Evolutionary conservation across 2,888 invertebrate species (phyloP).

Genomic region (Neria commutata): DNA sequence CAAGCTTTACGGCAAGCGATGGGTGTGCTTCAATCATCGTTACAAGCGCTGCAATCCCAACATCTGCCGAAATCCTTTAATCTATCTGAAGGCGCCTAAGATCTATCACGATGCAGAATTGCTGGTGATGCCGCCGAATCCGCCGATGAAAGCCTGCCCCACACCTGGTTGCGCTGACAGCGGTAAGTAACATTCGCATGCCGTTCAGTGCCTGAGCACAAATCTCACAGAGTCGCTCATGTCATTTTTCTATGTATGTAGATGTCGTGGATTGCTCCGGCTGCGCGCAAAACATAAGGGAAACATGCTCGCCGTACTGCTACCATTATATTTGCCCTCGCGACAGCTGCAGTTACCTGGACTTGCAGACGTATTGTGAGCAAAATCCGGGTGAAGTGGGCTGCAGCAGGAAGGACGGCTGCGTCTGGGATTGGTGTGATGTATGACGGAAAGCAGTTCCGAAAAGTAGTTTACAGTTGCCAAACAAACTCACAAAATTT

Average conservation of each 20-base stretch:
- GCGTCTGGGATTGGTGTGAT: conserved; percentile 48
- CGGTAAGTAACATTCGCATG: no score
- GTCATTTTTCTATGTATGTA: no score
- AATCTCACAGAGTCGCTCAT: no score
- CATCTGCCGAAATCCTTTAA: conserved; percentile 36
- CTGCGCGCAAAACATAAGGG: conserved; percentile 36
- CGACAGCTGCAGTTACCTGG: conserved; percentile 36
- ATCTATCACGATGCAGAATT: conserved; percentile 28
- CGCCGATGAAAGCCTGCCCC: conserved; percentile 38
- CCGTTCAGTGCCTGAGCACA: neutral
- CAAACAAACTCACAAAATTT: no score
- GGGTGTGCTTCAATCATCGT: conserved; percentile 43
- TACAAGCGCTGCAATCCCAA: conserved; percentile 37
- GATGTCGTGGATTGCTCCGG: conserved; percentile 46
- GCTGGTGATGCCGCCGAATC: conserved; percentile 50
- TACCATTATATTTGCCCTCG: conserved; percentile 45
- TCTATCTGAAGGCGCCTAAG: conserved; percentile 43
- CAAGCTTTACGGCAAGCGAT: conserved; percentile 38
- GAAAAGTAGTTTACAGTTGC: no score
- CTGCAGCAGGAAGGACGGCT: conserved; percentile 41
- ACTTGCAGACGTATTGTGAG: conserved; percentile 39
- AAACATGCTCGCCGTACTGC: conserved; percentile 42
- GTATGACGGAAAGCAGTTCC: no score
- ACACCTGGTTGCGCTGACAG: conserved; percentile 34
- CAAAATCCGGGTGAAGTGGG: conserved; percentile 44